phyloP scores from a whole-genome alignment of 23 tunicate species.

The Diplosoma virens region DNA sequence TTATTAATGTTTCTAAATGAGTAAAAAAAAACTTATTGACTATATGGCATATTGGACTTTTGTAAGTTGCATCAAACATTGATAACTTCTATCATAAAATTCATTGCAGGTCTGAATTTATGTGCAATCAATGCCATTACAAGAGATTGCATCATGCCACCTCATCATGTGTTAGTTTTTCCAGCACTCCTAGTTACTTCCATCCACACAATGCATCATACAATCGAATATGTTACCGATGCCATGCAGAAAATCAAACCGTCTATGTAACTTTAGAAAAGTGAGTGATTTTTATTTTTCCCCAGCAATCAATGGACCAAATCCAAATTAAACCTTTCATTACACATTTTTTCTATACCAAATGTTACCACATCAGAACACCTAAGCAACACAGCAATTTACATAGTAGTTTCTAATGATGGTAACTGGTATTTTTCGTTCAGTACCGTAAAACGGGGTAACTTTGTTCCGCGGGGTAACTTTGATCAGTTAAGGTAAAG shows the following conservation, averaged over 20 bases:
- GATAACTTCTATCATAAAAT: no score
- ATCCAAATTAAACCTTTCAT: no score
- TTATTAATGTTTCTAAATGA: background rate
- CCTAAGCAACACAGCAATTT: no score
- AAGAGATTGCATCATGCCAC: constrained; percentile 24
- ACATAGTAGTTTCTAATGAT: no score
- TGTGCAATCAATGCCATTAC: constrained; percentile 49
- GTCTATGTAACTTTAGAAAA: constrained; percentile 62
- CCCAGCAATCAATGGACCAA: no score
- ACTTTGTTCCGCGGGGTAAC: no score
- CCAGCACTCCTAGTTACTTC: constrained; percentile 28
- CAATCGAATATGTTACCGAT: constrained; percentile 35
- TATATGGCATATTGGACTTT: background rate
- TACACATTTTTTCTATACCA: no score
- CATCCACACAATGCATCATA: constrained; percentile 70
- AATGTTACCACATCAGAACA: no score
- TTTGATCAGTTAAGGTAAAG: no score
- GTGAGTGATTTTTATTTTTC: no score
- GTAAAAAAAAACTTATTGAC: background rate
- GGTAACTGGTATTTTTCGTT: no score
- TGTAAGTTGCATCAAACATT: background rate
- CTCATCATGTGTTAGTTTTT: constrained; percentile 36
- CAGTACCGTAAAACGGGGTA: no score
- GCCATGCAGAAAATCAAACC: constrained; percentile 28
- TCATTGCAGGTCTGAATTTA: constrained; percentile 54